Base-by-base conservation (phyloP, 2,113 vertebrate genomes). In the Ceratotherium simum region DNA sequence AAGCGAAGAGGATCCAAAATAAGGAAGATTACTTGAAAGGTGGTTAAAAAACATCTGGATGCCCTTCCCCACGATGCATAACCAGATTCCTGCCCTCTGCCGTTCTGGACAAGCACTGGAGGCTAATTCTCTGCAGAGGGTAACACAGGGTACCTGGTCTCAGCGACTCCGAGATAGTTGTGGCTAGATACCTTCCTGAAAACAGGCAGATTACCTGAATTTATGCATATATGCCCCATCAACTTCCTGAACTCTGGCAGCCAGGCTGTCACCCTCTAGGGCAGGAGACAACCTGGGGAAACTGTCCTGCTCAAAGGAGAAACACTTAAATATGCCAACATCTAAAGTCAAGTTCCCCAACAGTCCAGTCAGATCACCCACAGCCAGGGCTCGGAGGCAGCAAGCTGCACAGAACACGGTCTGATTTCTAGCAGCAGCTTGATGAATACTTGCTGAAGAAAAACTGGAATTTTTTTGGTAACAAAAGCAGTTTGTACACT, bases 91-190 rank as follows among this genome's bases (percentile, higher is more conserved):
- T 56, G 2, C 11, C 62, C 81, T 42, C 31, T 36, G 13, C 27
- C 33, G 23, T n/a, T 14, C 3, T 51, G 11, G 51, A 48, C 6
- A 18, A 42, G 14, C 21, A 33, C 48, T 14, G 11, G 36, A 87
- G 31, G n/a, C 69, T 31, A 18, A 64, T 17, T 12, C 85, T 58
- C 79, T 36, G 16, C 1, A 80, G 60, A 64, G 62, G 8, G 21
- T 9, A 6, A 56, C 20, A 25, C n/a, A 42, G 5, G 29, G 36
- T 3, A 21, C 25, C 36, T 31, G 73, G 48, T 21, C 36, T 27
- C n/a, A 27, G 8, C 67, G 56, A 23, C 21, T 29, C 51, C 5
- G 3, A 27, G 8, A 3, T 1, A 46, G 58, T 3, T 2, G 0
- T 0, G 5, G 8, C 21, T 4, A 8, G 27, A 33, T 17, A 3